Conservation (phyloP, 2,797 vertebrate species). For the Danio aesculapii region DNA sequence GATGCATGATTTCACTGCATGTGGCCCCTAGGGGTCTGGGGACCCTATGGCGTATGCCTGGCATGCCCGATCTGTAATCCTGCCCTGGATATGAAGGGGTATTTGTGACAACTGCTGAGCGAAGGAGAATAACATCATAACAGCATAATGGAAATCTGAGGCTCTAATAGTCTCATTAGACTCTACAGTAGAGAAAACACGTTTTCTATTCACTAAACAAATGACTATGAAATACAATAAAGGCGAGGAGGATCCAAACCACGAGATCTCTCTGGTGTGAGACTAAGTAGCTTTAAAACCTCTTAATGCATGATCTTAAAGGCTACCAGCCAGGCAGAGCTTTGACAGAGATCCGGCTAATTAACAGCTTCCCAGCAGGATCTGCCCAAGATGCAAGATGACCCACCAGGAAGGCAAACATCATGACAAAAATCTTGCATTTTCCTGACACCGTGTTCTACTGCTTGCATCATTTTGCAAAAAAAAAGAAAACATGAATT, state of each 20-base stretch:
- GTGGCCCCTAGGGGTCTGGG: background rate
- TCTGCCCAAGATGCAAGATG: conserved; percentile 22
- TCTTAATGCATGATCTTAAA: conserved; percentile 50
- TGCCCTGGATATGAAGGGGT: background rate
- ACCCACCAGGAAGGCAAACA: conserved; percentile 33
- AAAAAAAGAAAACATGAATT: background rate
- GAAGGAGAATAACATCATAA: background rate
- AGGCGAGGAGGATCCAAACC: background rate
- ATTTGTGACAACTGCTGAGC: background rate
- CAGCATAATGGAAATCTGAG: background rate
- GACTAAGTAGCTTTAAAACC: conserved; percentile 40
- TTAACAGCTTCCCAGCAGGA: conserved; percentile 47
- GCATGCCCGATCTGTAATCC: conserved; percentile 5
- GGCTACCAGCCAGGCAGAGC: conserved; percentile 25
- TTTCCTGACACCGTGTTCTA: background rate
- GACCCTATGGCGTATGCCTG: background rate
- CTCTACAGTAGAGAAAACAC: conserved; percentile 4
- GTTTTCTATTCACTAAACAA: conserved; percentile 15
- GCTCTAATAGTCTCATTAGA: background rate
- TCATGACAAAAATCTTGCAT: conserved; percentile 7
- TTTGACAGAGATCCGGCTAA: conserved; percentile 48
- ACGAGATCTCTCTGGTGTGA: conserved; percentile 32
- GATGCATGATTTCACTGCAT: conserved; percentile 7
- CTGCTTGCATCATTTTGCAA: background rate
- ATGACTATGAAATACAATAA: conserved; percentile 4